phyloP scores from a whole-genome alignment of 2,888 invertebrate species.

The Andrena fulva region DNA sequence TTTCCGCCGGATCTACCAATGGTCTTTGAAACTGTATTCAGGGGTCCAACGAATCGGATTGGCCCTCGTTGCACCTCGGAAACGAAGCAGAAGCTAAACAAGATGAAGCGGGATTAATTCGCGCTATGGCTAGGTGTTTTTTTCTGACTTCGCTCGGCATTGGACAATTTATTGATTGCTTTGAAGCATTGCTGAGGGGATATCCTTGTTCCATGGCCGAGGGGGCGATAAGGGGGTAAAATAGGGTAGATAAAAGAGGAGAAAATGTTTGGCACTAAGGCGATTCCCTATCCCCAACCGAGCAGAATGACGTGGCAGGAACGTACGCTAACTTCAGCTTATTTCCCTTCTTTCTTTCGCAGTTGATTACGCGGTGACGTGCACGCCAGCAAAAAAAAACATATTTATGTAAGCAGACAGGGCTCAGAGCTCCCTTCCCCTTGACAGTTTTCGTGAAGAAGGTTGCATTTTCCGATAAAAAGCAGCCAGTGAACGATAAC shows the following conservation, averaged over 20 bases:
- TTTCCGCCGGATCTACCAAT: neutral
- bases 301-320: slow-evolving; percentile 46
- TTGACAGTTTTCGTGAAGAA: slow-evolving; percentile 8
- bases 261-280: neutral
- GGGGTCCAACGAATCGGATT: slow-evolving; percentile 14
- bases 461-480: neutral
- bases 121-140: neutral
- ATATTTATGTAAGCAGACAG: neutral
- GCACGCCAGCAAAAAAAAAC: neutral
- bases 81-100: neutral
- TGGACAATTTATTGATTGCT: neutral
- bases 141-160: neutral
- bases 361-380: slow-evolving; percentile 38
- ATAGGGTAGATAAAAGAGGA: neutral
- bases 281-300: slow-evolving; percentile 30
- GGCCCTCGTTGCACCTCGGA: neutral
- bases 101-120: neutral
- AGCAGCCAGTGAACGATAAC: slow-evolving; percentile 8
- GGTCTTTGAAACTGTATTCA: neutral
- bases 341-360: slow-evolving; percentile 15
- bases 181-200: neutral
- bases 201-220: neutral
- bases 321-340: slow-evolving; percentile 26
- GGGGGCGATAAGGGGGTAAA: neutral
- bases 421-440: neutral